These are phyloP conservation scores for Glomeris maerens DNA, from an alignment of 1,140 invertebrate species.

Conservation along the genomic window DNA sequence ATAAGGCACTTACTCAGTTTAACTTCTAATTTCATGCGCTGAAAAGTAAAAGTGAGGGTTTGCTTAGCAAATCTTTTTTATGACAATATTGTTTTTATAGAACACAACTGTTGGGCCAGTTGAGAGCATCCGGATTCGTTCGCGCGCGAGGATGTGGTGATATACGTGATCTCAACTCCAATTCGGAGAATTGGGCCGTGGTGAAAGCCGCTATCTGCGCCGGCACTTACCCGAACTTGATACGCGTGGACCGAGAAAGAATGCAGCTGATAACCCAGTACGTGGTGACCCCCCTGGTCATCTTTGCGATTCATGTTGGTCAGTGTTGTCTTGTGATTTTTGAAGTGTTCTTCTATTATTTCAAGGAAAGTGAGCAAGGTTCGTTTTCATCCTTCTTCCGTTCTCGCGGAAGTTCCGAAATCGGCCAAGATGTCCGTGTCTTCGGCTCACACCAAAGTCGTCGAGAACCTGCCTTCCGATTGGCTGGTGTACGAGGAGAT, in stretches of 20 bases:
- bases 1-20: slow-evolving; percentile 27
- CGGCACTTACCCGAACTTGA: slow-evolving; percentile 76
- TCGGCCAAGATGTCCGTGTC: slow-evolving; percentile 27
- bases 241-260: slow-evolving; percentile 46
- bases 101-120: slow-evolving; percentile 62
- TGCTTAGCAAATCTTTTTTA: slow-evolving; percentile 23
- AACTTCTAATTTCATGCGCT: slow-evolving; percentile 6
- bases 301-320: no score
- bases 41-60: slow-evolving; percentile 32
- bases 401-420: slow-evolving; percentile 39
- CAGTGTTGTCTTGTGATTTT: background rate
- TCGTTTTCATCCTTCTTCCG: slow-evolving; percentile 56
- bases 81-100: slow-evolving; percentile 26
- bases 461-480: slow-evolving; percentile 47
- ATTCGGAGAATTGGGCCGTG: slow-evolving; percentile 79
- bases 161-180: slow-evolving; percentile 60
- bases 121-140: slow-evolving; percentile 72
- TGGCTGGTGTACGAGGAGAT: slow-evolving; percentile 79
- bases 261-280: slow-evolving; percentile 44
- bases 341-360: slow-evolving; percentile 1
- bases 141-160: slow-evolving; percentile 54
- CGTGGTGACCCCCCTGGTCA: slow-evolving; percentile 24
- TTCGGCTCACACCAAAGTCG: slow-evolving; percentile 29
- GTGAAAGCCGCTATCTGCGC: slow-evolving; percentile 77
- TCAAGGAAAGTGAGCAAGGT: slow-evolving; percentile 54